These are phyloP conservation scores for Myiotriccus ornatus DNA, from an alignment of 2,797 vertebrate genomes.

Conservation along the genomic window DNA sequence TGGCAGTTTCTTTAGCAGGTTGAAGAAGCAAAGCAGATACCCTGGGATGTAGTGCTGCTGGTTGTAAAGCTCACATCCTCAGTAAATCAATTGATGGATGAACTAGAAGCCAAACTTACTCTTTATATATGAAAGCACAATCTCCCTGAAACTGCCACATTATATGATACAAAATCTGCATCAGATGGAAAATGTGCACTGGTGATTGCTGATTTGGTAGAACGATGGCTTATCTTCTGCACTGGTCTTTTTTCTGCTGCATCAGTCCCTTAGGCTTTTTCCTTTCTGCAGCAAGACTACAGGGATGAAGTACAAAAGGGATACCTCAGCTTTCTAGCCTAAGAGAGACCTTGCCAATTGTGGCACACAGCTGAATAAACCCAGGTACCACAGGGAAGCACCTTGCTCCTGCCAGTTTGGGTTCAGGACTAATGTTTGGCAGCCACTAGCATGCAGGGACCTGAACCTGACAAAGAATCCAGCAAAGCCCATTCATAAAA, in stretches of 20 bases:
- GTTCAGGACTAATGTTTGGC: background rate
- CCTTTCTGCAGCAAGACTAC: background rate
- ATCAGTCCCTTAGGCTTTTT: background rate
- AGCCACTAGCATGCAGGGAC: background rate
- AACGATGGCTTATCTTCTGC: background rate
- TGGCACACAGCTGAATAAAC: background rate
- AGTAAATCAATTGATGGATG: background rate
- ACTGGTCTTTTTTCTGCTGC: background rate
- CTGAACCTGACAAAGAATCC: background rate
- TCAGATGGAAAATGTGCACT: background rate
- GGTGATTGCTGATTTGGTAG: background rate
- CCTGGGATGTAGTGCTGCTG: rapidly evolving
- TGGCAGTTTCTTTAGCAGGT: background rate
- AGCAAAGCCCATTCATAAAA: background rate
- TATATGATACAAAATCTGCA: background rate
- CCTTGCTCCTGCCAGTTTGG: background rate
- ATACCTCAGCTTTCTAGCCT: background rate
- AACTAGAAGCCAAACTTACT: background rate
- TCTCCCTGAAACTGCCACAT: background rate
- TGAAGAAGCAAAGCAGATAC: background rate
- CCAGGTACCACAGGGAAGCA: background rate
- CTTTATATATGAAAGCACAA: background rate
- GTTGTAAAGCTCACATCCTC: background rate
- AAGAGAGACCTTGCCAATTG: background rate
- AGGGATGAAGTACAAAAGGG: background rate